These are phyloP conservation scores for Drosophila kambysellisi DNA, from an alignment of 2,888 invertebrate genomes.

Conservation along the genomic window DNA sequence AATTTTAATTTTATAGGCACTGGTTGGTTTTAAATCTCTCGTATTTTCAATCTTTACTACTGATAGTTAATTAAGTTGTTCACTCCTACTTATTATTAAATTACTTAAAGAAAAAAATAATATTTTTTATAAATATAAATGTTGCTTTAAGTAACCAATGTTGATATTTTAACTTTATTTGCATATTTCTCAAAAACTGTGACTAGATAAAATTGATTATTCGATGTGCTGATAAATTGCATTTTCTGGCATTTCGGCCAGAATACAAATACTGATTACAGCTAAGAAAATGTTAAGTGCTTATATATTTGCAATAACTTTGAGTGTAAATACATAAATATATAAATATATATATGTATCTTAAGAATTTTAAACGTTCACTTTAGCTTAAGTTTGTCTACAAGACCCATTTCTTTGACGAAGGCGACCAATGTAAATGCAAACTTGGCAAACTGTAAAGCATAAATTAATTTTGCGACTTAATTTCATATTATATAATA, in stretches of 20 bases:
- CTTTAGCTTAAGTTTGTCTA: conserved; percentile 29
- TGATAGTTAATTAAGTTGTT: neutral
- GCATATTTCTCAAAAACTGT: neutral
- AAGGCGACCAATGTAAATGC: conserved; percentile 60
- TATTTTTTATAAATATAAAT: neutral
- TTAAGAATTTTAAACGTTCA: neutral
- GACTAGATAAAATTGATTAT: neutral
- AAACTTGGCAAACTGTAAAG: conserved; percentile 49
- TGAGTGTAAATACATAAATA: neutral
- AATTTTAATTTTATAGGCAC: neutral
- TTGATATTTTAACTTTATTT: neutral
- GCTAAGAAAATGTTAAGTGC: neutral
- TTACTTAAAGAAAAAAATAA: neutral
- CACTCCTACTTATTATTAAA: neutral
- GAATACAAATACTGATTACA: neutral
- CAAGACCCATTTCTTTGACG: conserved; percentile 45
- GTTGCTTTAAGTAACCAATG: neutral
- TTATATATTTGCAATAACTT: neutral
- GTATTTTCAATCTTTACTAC: neutral
- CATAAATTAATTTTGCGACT: neutral
- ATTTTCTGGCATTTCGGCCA: neutral
- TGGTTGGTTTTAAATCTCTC: neutral
- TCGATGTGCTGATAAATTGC: neutral
- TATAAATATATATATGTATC: too few species aligned
- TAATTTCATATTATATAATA: neutral